These are phyloP conservation scores for Diplodus puntazzo DNA, from an alignment of 2,797 vertebrate genomes.

Conservation along the genomic window DNA sequence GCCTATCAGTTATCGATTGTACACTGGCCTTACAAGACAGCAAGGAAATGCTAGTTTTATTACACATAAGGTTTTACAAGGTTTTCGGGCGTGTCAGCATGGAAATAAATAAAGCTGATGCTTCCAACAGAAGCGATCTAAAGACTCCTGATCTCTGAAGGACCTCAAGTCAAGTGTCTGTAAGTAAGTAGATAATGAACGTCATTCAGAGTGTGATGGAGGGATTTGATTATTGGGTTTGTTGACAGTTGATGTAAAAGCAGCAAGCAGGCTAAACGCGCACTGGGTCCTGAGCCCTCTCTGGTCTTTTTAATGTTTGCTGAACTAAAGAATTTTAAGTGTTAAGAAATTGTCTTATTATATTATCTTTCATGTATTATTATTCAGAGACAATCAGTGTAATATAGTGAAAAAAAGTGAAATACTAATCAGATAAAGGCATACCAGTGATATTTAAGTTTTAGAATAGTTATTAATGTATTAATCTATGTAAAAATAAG, in stretches of 20 bases:
- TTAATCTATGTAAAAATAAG: background rate
- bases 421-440: too few relatives aligned
- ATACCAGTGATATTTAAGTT: too few relatives aligned
- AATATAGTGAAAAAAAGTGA: background rate
- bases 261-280: background rate
- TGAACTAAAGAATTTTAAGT: background rate
- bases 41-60: constrained; percentile 32
- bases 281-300: background rate
- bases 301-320: background rate
- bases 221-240: background rate
- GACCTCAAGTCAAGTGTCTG: rapidly evolving
- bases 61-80: too few relatives aligned
- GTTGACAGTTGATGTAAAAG: background rate
- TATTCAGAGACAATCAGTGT: background rate
- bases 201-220: background rate
- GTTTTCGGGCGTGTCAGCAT: constrained; percentile 39
- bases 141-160: background rate
- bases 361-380: background rate
- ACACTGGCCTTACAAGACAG: background rate
- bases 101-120: constrained; percentile 25
- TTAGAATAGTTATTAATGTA: too few relatives aligned
- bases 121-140: rapidly evolving
- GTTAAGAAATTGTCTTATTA: background rate
- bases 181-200: constrained; percentile 28
- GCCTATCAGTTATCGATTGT: too few relatives aligned